A percentile compares a stretch with the other conserved stretches of the same genome.
These are phyloP conservation scores for Cettia cetti DNA, from an alignment of 2,113 vertebrate species.

Conservation along the genomic window DNA sequence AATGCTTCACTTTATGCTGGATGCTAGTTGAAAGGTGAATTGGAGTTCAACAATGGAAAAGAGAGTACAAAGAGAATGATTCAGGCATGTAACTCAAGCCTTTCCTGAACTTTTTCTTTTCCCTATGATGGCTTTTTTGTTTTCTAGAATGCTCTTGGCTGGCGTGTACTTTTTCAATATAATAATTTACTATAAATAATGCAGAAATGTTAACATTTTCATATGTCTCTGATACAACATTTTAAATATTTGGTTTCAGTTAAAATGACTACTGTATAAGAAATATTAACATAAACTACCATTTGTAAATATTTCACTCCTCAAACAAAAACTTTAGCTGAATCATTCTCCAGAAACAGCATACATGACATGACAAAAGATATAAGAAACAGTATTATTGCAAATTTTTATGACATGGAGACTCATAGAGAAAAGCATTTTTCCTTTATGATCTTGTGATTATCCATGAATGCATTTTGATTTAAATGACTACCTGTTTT, in stretches of 20 bases:
- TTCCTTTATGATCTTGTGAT: neutral
- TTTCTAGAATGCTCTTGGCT: neutral
- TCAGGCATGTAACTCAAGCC: neutral
- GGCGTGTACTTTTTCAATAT: neutral
- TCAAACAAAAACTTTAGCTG: neutral
- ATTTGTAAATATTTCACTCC: neutral
- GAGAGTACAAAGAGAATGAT: neutral
- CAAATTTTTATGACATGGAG: neutral
- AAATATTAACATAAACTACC: neutral
- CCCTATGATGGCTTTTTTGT: neutral
- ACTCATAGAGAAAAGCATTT: neutral
- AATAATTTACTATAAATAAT: neutral
- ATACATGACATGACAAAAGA: neutral
- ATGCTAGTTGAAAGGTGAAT: neutral
- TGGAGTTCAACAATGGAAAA: neutral
- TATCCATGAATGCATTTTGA: neutral
- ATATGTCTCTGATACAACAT: neutral
- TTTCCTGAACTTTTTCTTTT: neutral
- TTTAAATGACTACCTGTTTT: neutral
- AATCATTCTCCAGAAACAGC: neutral
- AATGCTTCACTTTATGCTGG: neutral
- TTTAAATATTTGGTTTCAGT: neutral
- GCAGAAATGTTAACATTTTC: neutral
- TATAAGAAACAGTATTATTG: neutral
- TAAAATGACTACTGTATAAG: neutral